Evolutionary conservation across 2,888 invertebrate species (phyloP).

Genomic region (Caenorhabditis macrosperma): DNA sequence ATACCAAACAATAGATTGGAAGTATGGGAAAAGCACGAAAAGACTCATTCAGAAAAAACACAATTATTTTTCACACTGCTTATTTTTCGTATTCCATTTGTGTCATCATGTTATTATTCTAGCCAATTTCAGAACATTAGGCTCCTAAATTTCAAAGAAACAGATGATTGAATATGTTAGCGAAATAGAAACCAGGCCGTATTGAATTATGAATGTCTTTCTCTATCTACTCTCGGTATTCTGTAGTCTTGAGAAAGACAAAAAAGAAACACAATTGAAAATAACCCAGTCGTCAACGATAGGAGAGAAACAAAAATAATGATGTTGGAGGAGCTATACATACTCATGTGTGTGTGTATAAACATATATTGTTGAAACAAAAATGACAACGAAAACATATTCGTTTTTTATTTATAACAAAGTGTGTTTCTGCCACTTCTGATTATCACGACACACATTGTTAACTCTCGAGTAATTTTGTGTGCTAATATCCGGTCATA

Average conservation of each 20-base stretch:
- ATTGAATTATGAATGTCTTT: slow-evolving; percentile 43
- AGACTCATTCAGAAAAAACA: too few species aligned
- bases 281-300: background rate
- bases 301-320: slow-evolving; percentile 38
- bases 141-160: slow-evolving; percentile 3
- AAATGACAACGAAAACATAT: background rate
- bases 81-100: too few species aligned
- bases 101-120: too few species aligned
- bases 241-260: slow-evolving; percentile 19
- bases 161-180: slow-evolving; percentile 2
- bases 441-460: slow-evolving; percentile 10
- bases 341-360: background rate
- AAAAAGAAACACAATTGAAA: slow-evolving; percentile 33
- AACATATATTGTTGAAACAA: background rate
- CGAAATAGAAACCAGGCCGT: slow-evolving; percentile 31
- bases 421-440: background rate
- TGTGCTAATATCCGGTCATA: too few species aligned
- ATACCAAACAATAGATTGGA: too few species aligned
- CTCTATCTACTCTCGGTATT: slow-evolving; percentile 15
- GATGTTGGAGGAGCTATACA: slow-evolving; percentile 21
- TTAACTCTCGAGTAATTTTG: too few species aligned
- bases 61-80: too few species aligned
- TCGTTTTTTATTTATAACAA: background rate
- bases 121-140: too few species aligned
- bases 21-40: too few species aligned